Conservation (phyloP, 2,888 invertebrate genomes). For the Phlogophora meticulosa region DNA sequence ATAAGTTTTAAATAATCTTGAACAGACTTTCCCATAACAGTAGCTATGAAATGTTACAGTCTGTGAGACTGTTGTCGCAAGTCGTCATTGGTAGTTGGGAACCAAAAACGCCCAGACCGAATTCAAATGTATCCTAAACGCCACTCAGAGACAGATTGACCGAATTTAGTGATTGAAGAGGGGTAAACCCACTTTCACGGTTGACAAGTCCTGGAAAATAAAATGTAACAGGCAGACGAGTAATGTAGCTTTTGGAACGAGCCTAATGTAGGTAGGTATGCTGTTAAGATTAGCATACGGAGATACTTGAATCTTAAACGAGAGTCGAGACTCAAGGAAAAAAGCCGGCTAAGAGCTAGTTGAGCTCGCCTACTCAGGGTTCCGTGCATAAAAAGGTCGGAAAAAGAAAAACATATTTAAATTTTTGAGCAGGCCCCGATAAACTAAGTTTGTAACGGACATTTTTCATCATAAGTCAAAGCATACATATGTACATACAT, state of each 20-base stretch:
- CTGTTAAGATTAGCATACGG: slow-evolving; percentile 6
- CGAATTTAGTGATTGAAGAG: slow-evolving; percentile 56
- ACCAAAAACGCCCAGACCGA: not conserved
- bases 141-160: slow-evolving; percentile 37
- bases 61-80: not conserved
- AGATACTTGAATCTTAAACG: slow-evolving; percentile 4
- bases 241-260: not conserved
- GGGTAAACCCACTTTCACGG: slow-evolving; percentile 63
- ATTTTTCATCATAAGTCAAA: no score
- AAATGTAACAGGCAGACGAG: slow-evolving; percentile 38
- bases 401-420: no score
- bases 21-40: no score
- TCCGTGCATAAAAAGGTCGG: no score
- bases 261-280: not conserved
- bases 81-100: not conserved
- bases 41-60: no score
- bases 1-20: no score
- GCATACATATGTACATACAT: no score
- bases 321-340: not conserved
- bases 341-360: not conserved
- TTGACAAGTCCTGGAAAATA: slow-evolving; percentile 34
- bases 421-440: no score
- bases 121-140: slow-evolving; percentile 31
- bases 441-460: no score
- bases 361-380: no score